Evolutionary conservation across 2,113 vertebrate species (phyloP), one percentile per base, ranked within the genome.

Genomic region (Danionella cerebrum): DNA sequence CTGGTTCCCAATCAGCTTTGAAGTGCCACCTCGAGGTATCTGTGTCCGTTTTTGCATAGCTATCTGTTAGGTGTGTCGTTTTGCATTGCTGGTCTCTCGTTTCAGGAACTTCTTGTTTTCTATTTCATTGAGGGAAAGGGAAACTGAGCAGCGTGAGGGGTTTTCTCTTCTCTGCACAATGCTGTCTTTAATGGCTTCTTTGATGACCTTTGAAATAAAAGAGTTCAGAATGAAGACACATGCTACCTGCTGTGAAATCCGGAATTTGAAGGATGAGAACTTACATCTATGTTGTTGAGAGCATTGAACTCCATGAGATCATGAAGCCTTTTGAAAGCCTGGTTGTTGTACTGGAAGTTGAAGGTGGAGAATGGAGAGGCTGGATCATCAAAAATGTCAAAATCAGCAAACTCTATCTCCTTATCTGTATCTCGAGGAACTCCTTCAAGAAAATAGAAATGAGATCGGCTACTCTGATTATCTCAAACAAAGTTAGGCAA

Each of bases 251-350:
- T 21, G 9, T 6, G 4, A 31, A 18, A 48, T 29, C 29, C 25
- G 16, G 33, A 35, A 13, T 29, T 44, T 33, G 14, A 62, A 44
- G 24, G 10, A 19, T 13, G 1, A 33, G 18, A 36, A n/a, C 64
- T 57, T 14, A 98, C 96, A 33, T 97, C 90, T 9, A 98, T 89
- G 78, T 98, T 99, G 83, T 98, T 99, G 58, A 97, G 88, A 0
- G 96, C 97, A 74, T 99, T 99, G 85, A 99, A 99, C 72, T 98
- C 88, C 96, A 98, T 99, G 2, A 99, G 88, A 71, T 97, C 92
- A 1, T 99, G 96, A 4, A 99, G 87, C 70, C 91, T 91, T 58
- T 84, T 91, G 78, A 91, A 99, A 1, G 94, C 94, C 69, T 94
- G 86, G 22, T 96, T 97, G 71, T 92, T 75, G 82, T 99, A 99